Percentiles rank a stretch among this genome's conserved stretches.
These are phyloP conservation scores for Cancer borealis DNA, from an alignment of 2,888 invertebrate genomes.

Conservation along the genomic window DNA sequence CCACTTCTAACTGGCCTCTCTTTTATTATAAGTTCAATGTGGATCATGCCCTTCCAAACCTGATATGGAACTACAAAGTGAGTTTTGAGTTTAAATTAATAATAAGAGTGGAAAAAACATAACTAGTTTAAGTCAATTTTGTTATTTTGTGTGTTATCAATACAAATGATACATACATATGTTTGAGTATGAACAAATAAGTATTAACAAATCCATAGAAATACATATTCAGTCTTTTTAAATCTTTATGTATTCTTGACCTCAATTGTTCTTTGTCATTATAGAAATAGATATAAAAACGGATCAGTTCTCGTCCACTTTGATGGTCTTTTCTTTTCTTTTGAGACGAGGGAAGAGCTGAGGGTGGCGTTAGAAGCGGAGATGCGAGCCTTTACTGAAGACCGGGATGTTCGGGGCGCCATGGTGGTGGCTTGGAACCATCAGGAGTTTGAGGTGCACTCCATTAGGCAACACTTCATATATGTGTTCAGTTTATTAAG, in stretches of 20 bases:
- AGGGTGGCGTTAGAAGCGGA: conserved; percentile 95
- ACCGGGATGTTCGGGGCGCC: conserved; percentile 87
- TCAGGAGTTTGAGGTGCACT: conserved; percentile 89
- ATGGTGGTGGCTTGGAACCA: conserved; percentile 97
- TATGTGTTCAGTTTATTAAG: background rate
- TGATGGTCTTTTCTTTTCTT: conserved; percentile 69
- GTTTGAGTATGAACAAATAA: too few species aligned
- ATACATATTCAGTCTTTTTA: background rate
- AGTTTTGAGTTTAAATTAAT: conserved; percentile 75
- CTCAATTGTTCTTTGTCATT: background rate
- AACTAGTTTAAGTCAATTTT: background rate
- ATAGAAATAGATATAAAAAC: background rate
- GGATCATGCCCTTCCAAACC: conserved; percentile 96
- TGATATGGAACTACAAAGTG: conserved; percentile 99
- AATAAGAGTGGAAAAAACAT: background rate
- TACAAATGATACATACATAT: background rate
- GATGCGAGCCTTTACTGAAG: conserved; percentile 91
- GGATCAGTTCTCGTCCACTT: background rate
- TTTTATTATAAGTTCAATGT: conserved; percentile 96
- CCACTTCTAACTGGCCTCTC: conserved; percentile 92
- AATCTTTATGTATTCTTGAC: background rate
- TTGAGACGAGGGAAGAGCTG: conserved; percentile 95
- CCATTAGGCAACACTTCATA: background rate
- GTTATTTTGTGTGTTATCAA: background rate
- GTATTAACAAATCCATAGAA: background rate